Evolutionary conservation across 2,888 invertebrate species (phyloP).

Genomic region (Acheta domesticus): DNA sequence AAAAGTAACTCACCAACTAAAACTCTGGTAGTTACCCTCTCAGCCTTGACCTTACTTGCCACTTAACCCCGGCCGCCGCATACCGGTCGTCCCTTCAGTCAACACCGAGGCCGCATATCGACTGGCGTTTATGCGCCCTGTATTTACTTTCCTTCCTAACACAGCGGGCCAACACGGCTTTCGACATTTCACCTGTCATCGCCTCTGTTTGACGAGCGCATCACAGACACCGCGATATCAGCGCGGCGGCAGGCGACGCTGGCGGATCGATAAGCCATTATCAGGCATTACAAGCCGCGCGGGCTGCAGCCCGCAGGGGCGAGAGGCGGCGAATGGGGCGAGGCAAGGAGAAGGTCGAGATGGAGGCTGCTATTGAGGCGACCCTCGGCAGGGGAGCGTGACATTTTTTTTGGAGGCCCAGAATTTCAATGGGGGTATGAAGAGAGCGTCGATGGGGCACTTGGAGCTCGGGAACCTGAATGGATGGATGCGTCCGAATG

Average conservation of each 20-base stretch:
- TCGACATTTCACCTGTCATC: neutral
- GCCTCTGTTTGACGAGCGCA: neutral
- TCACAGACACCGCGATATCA: neutral
- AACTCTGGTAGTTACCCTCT: neutral
- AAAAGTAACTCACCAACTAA: too few relatives aligned
- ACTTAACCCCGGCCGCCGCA: too few relatives aligned
- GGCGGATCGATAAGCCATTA: neutral
- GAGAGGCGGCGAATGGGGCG: neutral
- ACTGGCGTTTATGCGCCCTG: too few relatives aligned
- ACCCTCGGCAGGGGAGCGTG: too few relatives aligned
- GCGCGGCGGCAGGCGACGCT: neutral
- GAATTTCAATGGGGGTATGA: too few relatives aligned
- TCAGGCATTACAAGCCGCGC: slow-evolving; percentile 18
- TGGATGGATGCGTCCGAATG: too few relatives aligned
- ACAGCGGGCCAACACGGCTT: neutral
- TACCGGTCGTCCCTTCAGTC: too few relatives aligned
- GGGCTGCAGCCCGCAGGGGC: neutral
- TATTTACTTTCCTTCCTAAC: too few relatives aligned
- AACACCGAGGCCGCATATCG: too few relatives aligned
- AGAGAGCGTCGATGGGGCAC: too few relatives aligned
- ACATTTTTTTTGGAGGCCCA: too few relatives aligned
- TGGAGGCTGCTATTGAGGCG: neutral
- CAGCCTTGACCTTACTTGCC: neutral
- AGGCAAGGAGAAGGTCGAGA: neutral
- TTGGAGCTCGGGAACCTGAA: too few relatives aligned